These are phyloP conservation scores for Daboia siamensis DNA, from an alignment of 2,113 vertebrate genomes.

Conservation along the genomic window DNA sequence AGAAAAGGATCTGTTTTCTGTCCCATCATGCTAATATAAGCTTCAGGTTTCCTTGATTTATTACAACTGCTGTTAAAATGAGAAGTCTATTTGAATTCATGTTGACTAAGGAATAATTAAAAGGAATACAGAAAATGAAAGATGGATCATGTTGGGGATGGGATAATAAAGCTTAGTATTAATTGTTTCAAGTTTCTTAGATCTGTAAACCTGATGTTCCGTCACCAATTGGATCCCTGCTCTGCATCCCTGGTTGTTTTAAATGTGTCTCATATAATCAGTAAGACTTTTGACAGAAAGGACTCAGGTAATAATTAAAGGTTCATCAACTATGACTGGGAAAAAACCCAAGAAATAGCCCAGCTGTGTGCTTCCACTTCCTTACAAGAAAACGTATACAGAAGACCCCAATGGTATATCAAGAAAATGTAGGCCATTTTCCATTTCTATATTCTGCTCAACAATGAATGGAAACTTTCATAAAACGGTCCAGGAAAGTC, in stretches of 20 bases:
- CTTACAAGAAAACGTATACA: not conserved
- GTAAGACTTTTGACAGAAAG: not conserved
- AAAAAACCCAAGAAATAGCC: not conserved
- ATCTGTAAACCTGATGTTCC: not conserved
- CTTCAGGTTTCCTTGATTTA: not conserved
- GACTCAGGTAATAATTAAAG: not conserved
- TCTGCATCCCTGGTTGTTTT: not conserved
- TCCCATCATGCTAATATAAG: not conserved
- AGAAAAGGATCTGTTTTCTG: not conserved
- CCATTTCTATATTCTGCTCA: not conserved
- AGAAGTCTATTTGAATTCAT: not conserved
- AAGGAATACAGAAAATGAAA: not conserved
- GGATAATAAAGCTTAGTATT: not conserved
- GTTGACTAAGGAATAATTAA: not conserved
- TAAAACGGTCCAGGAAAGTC: not conserved
- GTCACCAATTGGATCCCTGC: not conserved
- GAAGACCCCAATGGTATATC: not conserved
- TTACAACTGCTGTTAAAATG: not conserved
- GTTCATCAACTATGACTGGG: not conserved
- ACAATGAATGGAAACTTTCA: not conserved
- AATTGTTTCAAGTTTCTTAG: constrained; percentile 19
- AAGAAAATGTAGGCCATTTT: not conserved
- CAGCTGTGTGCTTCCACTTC: not conserved
- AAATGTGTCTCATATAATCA: not conserved
- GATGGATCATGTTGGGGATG: not conserved